phyloP scores from a whole-genome alignment of 1,140 invertebrate species.

The Drosophila carrolli region DNA sequence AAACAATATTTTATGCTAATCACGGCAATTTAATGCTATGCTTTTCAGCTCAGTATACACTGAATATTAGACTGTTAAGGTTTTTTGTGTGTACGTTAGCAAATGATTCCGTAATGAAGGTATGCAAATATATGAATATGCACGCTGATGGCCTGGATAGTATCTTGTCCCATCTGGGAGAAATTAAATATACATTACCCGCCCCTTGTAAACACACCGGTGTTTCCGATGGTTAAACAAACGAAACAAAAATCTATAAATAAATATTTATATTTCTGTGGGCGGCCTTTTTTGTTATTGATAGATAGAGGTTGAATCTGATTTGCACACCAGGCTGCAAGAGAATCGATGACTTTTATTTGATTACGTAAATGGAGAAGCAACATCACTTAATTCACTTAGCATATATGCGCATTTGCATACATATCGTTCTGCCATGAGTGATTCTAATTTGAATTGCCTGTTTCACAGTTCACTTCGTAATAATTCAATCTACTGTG shows the following conservation, averaged over 20 bases:
- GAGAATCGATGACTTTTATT: constrained; percentile 24
- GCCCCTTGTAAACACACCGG: constrained; percentile 27
- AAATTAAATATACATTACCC: constrained; percentile 50
- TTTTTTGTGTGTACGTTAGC: constrained; percentile 5
- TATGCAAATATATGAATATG: constrained; percentile 42
- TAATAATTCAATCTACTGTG: constrained; percentile 53
- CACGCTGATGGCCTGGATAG: constrained; percentile 23
- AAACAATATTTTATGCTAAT: constrained; percentile 13
- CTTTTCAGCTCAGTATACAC: constrained; percentile 2
- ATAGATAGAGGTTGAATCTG: constrained; percentile 1
- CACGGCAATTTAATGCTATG: no score
- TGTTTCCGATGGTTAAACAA: constrained; percentile 35
- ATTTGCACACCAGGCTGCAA: constrained; percentile 11
- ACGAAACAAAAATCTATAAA: constrained; percentile 44
- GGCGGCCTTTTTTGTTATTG: neutral
- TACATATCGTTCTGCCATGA: constrained; percentile 40
- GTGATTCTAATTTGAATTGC: constrained; percentile 49
- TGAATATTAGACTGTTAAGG: constrained; percentile 12
- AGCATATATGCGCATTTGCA: constrained; percentile 39
- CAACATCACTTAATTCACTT: constrained; percentile 45
- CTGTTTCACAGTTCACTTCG: constrained; percentile 48
- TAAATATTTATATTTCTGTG: constrained; percentile 38
- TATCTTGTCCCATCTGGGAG: constrained; percentile 35
- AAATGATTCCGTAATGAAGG: constrained; percentile 41
- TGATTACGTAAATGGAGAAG: constrained; percentile 40